Conservation (phyloP, 2,888 invertebrate species). For the Trichogramma dendrolimi region DNA sequence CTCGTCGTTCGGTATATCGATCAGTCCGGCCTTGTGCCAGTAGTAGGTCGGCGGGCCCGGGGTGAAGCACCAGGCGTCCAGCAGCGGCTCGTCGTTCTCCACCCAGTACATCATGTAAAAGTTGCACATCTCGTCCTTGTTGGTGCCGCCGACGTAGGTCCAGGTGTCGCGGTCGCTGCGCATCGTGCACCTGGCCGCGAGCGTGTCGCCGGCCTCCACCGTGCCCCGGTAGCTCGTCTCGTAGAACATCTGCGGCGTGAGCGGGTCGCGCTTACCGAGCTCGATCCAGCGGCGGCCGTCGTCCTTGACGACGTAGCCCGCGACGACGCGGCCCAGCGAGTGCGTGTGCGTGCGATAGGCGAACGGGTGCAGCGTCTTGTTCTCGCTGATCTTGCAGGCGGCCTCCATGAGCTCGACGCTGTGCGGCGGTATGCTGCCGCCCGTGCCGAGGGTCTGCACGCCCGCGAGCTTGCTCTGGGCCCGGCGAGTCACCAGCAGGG, state of each 20-base stretch:
- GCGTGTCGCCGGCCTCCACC: slow-evolving; percentile 65
- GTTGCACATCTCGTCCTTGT: slow-evolving; percentile 92
- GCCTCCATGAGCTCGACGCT: slow-evolving; percentile 83
- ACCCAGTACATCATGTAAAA: slow-evolving; percentile 94
- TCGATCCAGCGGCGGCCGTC: slow-evolving; percentile 74
- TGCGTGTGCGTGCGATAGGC: slow-evolving; percentile 96
- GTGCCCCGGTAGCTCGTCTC: slow-evolving; percentile 65
- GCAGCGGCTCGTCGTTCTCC: slow-evolving; percentile 67
- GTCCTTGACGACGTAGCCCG: slow-evolving; percentile 63
- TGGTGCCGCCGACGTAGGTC: slow-evolving; percentile 76
- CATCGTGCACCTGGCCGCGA: slow-evolving; percentile 93
- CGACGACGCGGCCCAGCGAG: slow-evolving; percentile 76
- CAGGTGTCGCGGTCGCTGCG: slow-evolving; percentile 62
- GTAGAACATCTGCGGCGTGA: slow-evolving; percentile 93
- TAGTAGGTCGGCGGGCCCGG: slow-evolving; percentile 79
- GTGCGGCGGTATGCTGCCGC: slow-evolving; percentile 71
- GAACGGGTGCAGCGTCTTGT: slow-evolving; percentile 87
- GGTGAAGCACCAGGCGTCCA: slow-evolving; percentile 79
- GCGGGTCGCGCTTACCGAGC: slow-evolving; percentile 81
- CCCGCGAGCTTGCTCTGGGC: slow-evolving; percentile 85
- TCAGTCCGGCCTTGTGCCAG: slow-evolving; percentile 69
- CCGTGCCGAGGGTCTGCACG: slow-evolving; percentile 83
- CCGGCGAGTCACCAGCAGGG: slow-evolving; percentile 71
- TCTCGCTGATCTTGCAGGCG: slow-evolving; percentile 74
- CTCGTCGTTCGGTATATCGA: slow-evolving; percentile 72